Percentiles rank a stretch among this genome's conserved stretches.
phyloP scores from a whole-genome alignment of 1,140 invertebrate genomes.

The Polypedilum pembai region DNA sequence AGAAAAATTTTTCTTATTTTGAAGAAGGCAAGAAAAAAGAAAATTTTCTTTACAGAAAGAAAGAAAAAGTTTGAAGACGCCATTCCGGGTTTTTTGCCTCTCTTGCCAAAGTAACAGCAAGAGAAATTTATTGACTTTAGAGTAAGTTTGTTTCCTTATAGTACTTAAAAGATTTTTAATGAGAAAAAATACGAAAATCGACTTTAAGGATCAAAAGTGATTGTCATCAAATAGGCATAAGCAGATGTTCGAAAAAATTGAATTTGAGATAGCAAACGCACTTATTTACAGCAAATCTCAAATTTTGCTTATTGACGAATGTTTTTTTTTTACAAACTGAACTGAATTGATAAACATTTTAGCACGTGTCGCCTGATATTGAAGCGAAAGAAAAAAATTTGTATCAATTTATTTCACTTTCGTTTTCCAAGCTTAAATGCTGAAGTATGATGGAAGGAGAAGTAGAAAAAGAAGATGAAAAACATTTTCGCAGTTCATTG shows the following conservation, averaged over 20 bases:
- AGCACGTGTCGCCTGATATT: background rate
- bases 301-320: background rate
- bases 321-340: background rate
- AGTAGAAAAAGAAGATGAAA: background rate
- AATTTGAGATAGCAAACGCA: background rate
- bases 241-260: background rate
- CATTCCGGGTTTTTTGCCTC: background rate
- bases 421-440: background rate
- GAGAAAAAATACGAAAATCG: constrained; percentile 5
- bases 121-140: constrained; percentile 14
- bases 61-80: constrained; percentile 1
- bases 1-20: background rate
- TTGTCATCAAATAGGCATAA: background rate
- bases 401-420: constrained; percentile 19
- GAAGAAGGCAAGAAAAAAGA: constrained; percentile 5
- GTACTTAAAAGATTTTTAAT: too few relatives aligned
- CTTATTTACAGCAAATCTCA: background rate
- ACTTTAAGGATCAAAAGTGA: background rate
- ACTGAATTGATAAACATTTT: constrained; percentile 16
- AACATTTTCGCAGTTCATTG: constrained; percentile 17
- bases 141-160: background rate
- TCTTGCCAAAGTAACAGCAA: background rate
- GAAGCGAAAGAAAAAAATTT: background rate
- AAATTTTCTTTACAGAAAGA: background rate
- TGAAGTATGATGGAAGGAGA: background rate